Percentiles rank a stretch among this genome's conserved stretches.
Conservation (phyloP, 2,888 invertebrate genomes). For the Atherix ibis region DNA sequence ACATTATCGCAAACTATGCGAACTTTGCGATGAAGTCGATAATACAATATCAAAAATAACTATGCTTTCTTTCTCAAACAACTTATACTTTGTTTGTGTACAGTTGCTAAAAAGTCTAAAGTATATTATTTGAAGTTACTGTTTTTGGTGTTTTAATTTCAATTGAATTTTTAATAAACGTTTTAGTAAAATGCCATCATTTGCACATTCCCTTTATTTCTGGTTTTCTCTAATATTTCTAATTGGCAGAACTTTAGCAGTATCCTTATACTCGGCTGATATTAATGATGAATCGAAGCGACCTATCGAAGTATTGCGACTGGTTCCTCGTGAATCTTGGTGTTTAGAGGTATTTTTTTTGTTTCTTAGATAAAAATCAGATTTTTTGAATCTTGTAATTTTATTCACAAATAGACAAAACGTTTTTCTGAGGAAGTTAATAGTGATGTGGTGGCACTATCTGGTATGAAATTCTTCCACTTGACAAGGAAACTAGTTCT, state of each 20-base stretch:
- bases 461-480: slow-evolving; percentile 31
- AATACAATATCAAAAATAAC: slow-evolving; percentile 36
- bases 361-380: neutral
- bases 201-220: slow-evolving; percentile 36
- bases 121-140: slow-evolving; percentile 13
- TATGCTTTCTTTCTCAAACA: slow-evolving; percentile 38
- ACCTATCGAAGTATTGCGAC: slow-evolving; percentile 28
- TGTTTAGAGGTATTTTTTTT: slow-evolving; percentile 23
- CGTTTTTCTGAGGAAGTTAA: slow-evolving; percentile 28
- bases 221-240: slow-evolving; percentile 41
- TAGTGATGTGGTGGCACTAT: slow-evolving; percentile 26
- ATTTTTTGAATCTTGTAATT: neutral
- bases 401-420: slow-evolving; percentile 12
- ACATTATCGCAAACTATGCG: slow-evolving; percentile 37
- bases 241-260: slow-evolving; percentile 37
- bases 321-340: slow-evolving; percentile 34
- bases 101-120: slow-evolving; percentile 39
- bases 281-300: slow-evolving; percentile 39
- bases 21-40: slow-evolving; percentile 35
- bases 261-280: slow-evolving; percentile 39
- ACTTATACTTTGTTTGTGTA: slow-evolving; percentile 42
- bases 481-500: slow-evolving; percentile 28
- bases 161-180: neutral
- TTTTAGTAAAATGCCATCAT: slow-evolving; percentile 26
- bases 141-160: neutral